A percentile compares a stretch with the other conserved stretches of the same genome.
These are phyloP conservation scores for Epirrita christyi DNA, from an alignment of 2,888 invertebrate genomes.

Conservation along the genomic window DNA sequence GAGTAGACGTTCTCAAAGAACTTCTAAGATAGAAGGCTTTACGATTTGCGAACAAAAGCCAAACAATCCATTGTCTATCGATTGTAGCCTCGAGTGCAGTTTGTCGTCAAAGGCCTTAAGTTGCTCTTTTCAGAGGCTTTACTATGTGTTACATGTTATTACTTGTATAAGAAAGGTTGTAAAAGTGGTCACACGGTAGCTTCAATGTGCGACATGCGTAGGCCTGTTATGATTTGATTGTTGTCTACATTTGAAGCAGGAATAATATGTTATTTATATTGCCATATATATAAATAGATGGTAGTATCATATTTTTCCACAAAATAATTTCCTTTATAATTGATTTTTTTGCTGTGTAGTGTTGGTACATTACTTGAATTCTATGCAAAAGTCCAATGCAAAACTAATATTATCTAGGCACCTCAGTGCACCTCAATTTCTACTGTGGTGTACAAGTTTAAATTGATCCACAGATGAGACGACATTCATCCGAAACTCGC, in stretches of 20 bases:
- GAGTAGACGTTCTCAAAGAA: constrained; percentile 67
- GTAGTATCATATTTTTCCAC: too few species aligned
- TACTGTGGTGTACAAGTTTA: constrained; percentile 21
- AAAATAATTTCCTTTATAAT: too few species aligned
- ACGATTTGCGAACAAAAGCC: constrained; percentile 76
- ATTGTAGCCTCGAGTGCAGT: constrained; percentile 73
- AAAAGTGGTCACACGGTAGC: constrained; percentile 31
- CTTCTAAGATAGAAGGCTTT: constrained; percentile 66
- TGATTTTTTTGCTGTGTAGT: too few species aligned
- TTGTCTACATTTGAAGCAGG: constrained; percentile 10
- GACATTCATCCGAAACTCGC: constrained; percentile 5
- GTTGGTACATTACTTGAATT: too few species aligned
- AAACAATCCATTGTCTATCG: constrained; percentile 80
- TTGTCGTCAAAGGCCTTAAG: constrained; percentile 75
- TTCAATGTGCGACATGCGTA: constrained; percentile 6
- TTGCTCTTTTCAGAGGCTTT: constrained; percentile 57
- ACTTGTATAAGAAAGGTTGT: constrained; percentile 32
- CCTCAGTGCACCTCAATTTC: constrained; percentile 13
- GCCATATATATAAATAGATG: not conserved
- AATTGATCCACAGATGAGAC: constrained; percentile 25
- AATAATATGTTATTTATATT: constrained; percentile 11
- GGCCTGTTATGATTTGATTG: constrained; percentile 19
- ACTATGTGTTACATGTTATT: constrained; percentile 54
- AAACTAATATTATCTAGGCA: constrained; percentile 18
- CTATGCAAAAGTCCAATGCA: constrained; percentile 11